A percentile compares a stretch with the other conserved stretches of the same genome.
phyloP scores from a whole-genome alignment of 2,113 vertebrate species.

The Rhombomys opimus region DNA sequence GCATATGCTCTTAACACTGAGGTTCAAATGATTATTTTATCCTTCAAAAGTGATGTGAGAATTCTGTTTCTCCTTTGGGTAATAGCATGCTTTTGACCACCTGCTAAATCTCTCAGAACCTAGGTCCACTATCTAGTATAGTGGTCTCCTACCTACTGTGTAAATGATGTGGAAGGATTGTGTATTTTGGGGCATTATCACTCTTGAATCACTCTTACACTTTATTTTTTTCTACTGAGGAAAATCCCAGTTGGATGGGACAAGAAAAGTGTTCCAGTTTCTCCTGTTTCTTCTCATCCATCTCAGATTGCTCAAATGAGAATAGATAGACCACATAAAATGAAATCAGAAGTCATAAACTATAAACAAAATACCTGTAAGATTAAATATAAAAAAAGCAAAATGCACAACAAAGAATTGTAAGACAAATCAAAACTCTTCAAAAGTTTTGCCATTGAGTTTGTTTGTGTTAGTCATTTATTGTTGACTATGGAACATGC shows the following conservation, averaged over 20 bases:
- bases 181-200: background rate
- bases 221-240: background rate
- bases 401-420: background rate
- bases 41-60: background rate
- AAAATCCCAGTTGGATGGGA: background rate
- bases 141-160: fast-evolving
- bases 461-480: background rate
- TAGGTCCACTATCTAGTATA: too few relatives aligned
- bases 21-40: background rate
- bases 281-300: fast-evolving
- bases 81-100: background rate
- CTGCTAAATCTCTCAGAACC: background rate
- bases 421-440: background rate
- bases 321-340: background rate
- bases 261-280: background rate
- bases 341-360: background rate
- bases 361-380: background rate
- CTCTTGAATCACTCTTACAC: background rate
- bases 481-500: background rate
- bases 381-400: too few relatives aligned
- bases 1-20: background rate
- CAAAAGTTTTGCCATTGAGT: background rate
- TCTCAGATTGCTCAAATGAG: background rate
- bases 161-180: background rate
- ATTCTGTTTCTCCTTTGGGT: background rate